Evolutionary conservation across 2,888 invertebrate genomes (phyloP), one percentile per base, ranked within the genome.

Genomic region (Pecten maximus): DNA sequence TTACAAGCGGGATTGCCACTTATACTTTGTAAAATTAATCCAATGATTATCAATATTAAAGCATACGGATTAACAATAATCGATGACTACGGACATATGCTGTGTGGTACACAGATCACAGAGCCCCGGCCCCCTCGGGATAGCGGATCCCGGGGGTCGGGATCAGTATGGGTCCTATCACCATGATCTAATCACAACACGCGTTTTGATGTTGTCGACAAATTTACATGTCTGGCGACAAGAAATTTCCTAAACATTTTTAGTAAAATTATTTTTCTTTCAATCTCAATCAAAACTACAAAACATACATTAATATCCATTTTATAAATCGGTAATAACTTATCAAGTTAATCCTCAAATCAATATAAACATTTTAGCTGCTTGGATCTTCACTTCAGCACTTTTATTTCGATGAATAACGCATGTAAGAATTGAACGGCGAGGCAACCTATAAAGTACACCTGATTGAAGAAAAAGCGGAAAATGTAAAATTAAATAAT

Each of bases 111-210:
- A 60, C 2, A n/a, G 60, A 60, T 60, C 60, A 60, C n/a, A 60
- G 60, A n/a, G n/a, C 16, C 60, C 60, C 60, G 60, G n/a, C 23
- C 23, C 60, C 60, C 60, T 60, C 60, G 60, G 60, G 60, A 60
- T 23, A 6, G n/a, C 23, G 23, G 60, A 60, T 60, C 60, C 60
- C 60, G n/a, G 60, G 60, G 60, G 60, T 60, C 60, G 60, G 60
- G 60, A 48, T 48, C 48, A 48, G 48, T 48, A 48, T 15, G 48
- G n/a, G 60, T 23, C 6, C 6, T 60, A 60, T 60, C 60, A 6
- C n/a, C 23, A 60, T 23, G 60, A 60, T 60, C 60, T 60, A n/a
- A 60, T 6, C 60, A 60, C 60, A 23, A 60, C 60, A 60, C 60
- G 60, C n/a, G 60, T 60, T 60, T 60, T 23, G 23, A 6, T 60